Evolutionary conservation across 2,797 vertebrate genomes (phyloP).

Genomic region (Anguilla marmorata): DNA sequence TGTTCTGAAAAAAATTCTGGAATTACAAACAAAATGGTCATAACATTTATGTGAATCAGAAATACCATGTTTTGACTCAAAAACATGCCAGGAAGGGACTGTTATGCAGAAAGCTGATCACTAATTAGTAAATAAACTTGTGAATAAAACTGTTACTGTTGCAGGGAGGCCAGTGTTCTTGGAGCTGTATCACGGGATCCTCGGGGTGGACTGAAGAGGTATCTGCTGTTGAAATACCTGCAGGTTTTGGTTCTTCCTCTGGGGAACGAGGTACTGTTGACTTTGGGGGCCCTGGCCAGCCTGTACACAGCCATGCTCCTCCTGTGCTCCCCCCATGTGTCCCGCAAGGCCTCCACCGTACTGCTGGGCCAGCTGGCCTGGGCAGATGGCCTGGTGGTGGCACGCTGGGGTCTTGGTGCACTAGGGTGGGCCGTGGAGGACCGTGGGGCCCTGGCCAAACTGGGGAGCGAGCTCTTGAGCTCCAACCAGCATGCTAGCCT

Average conservation of each 20-base stretch:
- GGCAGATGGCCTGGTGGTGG: conserved; percentile 60
- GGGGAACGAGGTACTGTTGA: conserved; percentile 51
- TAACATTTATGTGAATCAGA: background rate
- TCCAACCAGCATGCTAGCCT: conserved; percentile 69
- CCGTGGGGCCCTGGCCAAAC: background rate
- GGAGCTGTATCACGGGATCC: conserved; percentile 42
- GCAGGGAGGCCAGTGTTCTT: background rate
- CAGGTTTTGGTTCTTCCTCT: conserved; percentile 72
- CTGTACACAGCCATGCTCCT: conserved; percentile 55
- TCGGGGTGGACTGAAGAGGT: conserved; percentile 67
- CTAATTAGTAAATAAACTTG: too few species aligned
- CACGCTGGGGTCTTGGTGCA: conserved; percentile 51
- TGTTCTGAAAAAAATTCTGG: background rate
- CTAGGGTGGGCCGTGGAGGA: conserved; percentile 25
- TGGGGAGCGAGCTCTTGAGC: conserved; percentile 62
- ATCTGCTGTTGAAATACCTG: conserved; percentile 75
- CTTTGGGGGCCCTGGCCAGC: conserved; percentile 69
- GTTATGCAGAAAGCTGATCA: too few species aligned
- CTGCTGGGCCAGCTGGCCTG: conserved; percentile 72
- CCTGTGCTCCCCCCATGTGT: conserved; percentile 68
- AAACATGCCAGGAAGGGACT: background rate
- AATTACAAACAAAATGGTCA: background rate
- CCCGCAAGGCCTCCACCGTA: conserved; percentile 73
- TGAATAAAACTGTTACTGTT: background rate
- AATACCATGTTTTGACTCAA: too few species aligned